Base-by-base conservation (phyloP, 1,140 invertebrate species). In the Diachasmimorpha longicaudata region DNA sequence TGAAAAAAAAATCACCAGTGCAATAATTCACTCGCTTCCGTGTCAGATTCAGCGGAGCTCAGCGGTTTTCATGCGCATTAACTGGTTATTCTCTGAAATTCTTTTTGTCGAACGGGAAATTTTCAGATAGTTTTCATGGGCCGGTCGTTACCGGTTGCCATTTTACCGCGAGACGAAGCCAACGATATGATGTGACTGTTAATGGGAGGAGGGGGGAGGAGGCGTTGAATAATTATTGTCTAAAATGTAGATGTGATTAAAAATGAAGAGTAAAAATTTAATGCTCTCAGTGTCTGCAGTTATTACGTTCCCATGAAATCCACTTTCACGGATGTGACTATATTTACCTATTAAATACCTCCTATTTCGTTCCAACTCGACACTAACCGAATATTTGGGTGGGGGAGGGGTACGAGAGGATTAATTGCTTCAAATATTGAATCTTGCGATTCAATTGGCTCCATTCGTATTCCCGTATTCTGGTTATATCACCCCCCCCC, bases 381-480 rank as follows among this genome's bases (percentile, higher is more conserved):
- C n/a, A 68, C 23, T 66, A 68, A 68, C 23, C 23, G 36, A 68
- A 16, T 68, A 39, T 68, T 68, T 37, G 23, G 31, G n/a, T n/a
- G n/a, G n/a, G n/a, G n/a, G n/a, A n/a, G 6, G 25, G n/a, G 31
- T 37, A 11, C 19, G 16, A 36, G 25, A 31, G 31, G 37, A 55
- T 75, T 70, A 75, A 75, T 75, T 48, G 67, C 36, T 75, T 70
- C 74, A 75, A 75, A 75, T 75, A 75, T 75, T 69, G 48, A 75
- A 75, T 75, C 37, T 55, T 19, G 68, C 21, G 37, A 70, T 70
- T 69, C 48, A 75, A 75, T 75, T 70, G 37, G 42, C 44, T n/a
- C 11, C 37, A 52, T 23, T 52, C 46, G 37, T 48, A 16, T 31
- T 14, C 14, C 36, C n/a, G 37, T 48, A 70, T 46, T 70, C 1